Percentiles rank a stretch among this genome's conserved stretches.
These are phyloP conservation scores for Lasius fuliginosus DNA, from an alignment of 2,888 invertebrate species.

Conservation along the genomic window DNA sequence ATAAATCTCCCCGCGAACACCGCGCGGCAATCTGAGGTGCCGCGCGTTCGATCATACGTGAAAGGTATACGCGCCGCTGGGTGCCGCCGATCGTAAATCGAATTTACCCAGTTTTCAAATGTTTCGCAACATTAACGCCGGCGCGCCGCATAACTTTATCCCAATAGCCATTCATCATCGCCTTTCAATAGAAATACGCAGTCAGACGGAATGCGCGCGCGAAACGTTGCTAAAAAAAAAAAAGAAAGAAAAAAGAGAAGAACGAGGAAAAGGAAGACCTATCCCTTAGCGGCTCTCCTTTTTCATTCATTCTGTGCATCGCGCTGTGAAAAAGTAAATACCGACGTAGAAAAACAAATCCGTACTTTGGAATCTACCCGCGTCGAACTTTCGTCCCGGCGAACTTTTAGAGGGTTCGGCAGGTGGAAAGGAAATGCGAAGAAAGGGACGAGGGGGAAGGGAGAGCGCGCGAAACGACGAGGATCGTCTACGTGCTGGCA, in stretches of 20 bases:
- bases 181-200: conserved; percentile 80
- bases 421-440: conserved; percentile 55
- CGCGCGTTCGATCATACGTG: conserved; percentile 26
- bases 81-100: conserved; percentile 74
- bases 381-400: conserved; percentile 77
- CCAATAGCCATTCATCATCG: conserved; percentile 83
- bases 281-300: conserved; percentile 54
- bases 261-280: conserved; percentile 32
- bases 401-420: conserved; percentile 65
- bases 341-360: conserved; percentile 82
- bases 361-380: conserved; percentile 79
- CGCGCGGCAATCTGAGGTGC: conserved; percentile 41
- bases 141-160: conserved; percentile 83
- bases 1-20: conserved; percentile 35
- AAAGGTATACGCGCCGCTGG: conserved; percentile 45
- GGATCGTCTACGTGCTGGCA: conserved; percentile 67
- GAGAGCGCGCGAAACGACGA: conserved; percentile 30
- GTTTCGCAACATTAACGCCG: conserved; percentile 84
- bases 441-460: background rate
- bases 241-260: conserved; percentile 4
- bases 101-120: conserved; percentile 79
- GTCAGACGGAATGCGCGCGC: conserved; percentile 75
- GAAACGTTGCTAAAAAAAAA: conserved; percentile 28
- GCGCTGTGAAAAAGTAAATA: conserved; percentile 83
- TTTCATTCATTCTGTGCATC: conserved; percentile 76